Evolutionary conservation across 2,113 vertebrate species (phyloP).

Genomic region (Aptenodytes patagonicus): DNA sequence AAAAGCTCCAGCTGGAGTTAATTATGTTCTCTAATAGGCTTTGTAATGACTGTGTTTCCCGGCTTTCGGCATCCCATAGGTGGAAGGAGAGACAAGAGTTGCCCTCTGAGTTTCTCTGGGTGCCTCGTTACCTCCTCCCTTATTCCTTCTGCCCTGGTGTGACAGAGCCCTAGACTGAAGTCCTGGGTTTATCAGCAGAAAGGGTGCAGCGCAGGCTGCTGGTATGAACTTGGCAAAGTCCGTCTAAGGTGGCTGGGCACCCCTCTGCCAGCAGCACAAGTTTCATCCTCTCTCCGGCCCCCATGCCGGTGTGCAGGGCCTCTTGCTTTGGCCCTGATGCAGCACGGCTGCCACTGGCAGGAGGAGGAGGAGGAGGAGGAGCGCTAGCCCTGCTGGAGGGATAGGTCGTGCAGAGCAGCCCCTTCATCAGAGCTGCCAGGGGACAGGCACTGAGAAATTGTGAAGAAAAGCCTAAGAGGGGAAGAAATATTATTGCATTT

Average conservation of each 20-base stretch:
- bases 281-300: background rate
- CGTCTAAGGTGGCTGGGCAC: background rate
- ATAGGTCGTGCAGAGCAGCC: background rate
- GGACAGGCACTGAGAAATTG: background rate
- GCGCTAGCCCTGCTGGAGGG: background rate
- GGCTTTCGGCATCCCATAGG: background rate
- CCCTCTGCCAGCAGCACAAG: background rate
- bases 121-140: background rate
- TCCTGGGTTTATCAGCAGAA: constrained; percentile 28
- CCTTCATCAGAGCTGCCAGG: background rate
- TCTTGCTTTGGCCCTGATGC: background rate
- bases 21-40: background rate
- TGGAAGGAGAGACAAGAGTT: background rate
- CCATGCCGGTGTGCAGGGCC: background rate
- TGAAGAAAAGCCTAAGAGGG: background rate
- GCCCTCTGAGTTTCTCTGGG: background rate
- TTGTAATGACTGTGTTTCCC: background rate
- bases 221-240: background rate
- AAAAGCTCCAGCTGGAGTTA: constrained; percentile 22
- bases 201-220: background rate
- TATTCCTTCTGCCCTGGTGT: background rate
- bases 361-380: no score
- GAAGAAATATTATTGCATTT: background rate
- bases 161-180: background rate
- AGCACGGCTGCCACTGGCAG: background rate